Base-by-base conservation (phyloP, 2,113 vertebrate genomes). In the Globicephala melas region DNA sequence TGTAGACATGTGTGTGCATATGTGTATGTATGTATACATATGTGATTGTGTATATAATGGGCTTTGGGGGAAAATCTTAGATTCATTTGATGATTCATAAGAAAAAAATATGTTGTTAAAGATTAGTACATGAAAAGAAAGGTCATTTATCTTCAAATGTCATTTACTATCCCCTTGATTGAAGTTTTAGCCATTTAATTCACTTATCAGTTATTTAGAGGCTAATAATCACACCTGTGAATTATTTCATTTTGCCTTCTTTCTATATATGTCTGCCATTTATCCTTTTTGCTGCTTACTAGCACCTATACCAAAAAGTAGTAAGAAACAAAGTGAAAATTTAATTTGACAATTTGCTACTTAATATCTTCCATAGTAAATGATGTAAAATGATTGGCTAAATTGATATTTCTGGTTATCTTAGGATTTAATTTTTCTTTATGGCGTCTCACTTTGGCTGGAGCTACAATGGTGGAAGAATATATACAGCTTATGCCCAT, bases 311-410 rank as follows among this genome's bases (percentile, higher is more conserved):
- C 12, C 2, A 63, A 33, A 91, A 38, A 31, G 4, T 47, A 8
- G 18, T 53, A 55, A 83, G 33, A 85, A 88, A 85, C 8, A 63
- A 60, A 26, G 33, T 63, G 47, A 67, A 89, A 84, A 87, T 93
- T 71, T 53, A 60, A 67, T 60, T 36, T 26, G 31, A 91, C 21
- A 68, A 50, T 67, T 73, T 80, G 13, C 18, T 60, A 62, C 6
- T 95, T 94, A 17, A 11, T 79, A 6, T 71, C 4, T 85, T 90
- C 47, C 3, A 12, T 26, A 71, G 36, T n/a, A 83, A 79, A 91
- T 92, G 36, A 53, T 70, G 14, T 65, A 86, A 68, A 79, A 76
- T 84, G 8, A 87, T 50, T 62, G 33, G 6, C 21, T 92, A 81
- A 50, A 36, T 47, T 79, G 15, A 31, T 73, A 55, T 31, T 96